Base-by-base conservation (phyloP, 2,113 vertebrate species). In the Bolborhynchus lineola region DNA sequence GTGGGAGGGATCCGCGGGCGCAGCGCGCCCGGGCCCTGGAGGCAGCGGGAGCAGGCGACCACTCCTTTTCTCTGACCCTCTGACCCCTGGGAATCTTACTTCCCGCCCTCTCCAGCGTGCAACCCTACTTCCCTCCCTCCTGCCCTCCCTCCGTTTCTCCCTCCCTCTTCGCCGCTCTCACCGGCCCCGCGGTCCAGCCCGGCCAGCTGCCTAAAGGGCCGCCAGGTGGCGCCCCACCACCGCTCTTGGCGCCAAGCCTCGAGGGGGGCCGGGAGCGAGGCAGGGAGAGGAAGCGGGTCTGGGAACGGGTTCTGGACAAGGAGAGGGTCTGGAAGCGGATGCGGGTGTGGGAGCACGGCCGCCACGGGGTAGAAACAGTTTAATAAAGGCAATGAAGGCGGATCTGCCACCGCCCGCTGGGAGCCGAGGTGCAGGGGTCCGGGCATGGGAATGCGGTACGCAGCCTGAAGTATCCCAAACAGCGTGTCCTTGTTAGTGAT, bases 201-300 rank as follows among this genome's bases (percentile, higher is more conserved):
- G 1, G 21, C 29, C 42, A 35, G 14, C 15, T 41, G n/a, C 46
- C 29, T 18, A 4, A 4, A 4, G 0, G 4, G 28, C 84, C 98
- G 78, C 82, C 95, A 98, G 98, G 93, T 97, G 98, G 97, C 97
- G 95, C 91, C 82, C 14, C 9, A 7, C 13, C 49, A 41, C 96
- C 94, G 70, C 79, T 6, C 50, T 84, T 94, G 65, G 74, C 33
- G 63, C 21, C 2, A 21, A 7, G 47, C 46, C 3, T 76, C 70
- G 49, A 75, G 64, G 4, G 76, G 70, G 44, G 57, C 14, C 35
- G 23, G 46, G 7, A 46, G 12, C 3, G 39, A 39, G 5, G 37
- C 9, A 3, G 59, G 68, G 65, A 88, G 53, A 37, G 13, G 87
- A 31, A 47, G 26, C 21, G 68, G 24, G 49, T 20, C 80, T 24